These are phyloP conservation scores for Danaus melanippus DNA, from an alignment of 1,140 invertebrate species.

Conservation along the genomic window DNA sequence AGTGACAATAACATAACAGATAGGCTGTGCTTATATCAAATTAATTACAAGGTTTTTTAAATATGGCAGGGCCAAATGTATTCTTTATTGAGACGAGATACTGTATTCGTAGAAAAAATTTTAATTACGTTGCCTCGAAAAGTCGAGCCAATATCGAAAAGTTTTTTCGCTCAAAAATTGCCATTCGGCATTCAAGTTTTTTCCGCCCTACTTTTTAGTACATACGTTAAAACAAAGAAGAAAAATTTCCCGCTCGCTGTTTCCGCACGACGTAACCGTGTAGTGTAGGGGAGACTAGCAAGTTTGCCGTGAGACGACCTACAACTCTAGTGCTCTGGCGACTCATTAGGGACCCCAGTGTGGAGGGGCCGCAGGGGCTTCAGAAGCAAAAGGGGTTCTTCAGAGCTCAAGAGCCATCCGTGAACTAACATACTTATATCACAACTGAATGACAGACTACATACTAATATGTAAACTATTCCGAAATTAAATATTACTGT, in stretches of 20 bases:
- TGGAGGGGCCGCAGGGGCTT: conserved; percentile 48
- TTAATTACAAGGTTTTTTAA: too few relatives aligned
- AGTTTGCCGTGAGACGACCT: conserved; percentile 57
- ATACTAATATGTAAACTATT: background rate
- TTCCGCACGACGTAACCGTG: conserved; percentile 54
- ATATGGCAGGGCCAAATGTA: too few relatives aligned
- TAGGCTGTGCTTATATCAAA: too few relatives aligned
- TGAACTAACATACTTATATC: conserved; percentile 41
- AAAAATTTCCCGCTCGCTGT: conserved; percentile 38
- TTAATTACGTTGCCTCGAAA: too few relatives aligned
- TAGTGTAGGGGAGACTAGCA: conserved; percentile 48
- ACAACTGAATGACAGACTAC: conserved; percentile 28
- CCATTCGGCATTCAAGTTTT: conserved; percentile 10
- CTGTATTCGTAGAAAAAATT: too few relatives aligned
- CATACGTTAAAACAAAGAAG: conserved; percentile 44
- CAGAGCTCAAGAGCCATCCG: conserved; percentile 49
- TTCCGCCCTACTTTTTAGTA: conserved; percentile 20
- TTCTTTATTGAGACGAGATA: too few relatives aligned
- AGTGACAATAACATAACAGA: too few relatives aligned
- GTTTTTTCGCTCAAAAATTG: conserved; percentile 3
- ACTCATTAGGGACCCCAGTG: conserved; percentile 62
- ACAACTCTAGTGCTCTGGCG: conserved; percentile 67
- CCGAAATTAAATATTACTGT: background rate
- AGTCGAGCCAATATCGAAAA: too few relatives aligned
- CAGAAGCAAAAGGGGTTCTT: conserved; percentile 55